Base-by-base conservation (phyloP, 1,140 invertebrate species). In the Pomacea maculata region DNA sequence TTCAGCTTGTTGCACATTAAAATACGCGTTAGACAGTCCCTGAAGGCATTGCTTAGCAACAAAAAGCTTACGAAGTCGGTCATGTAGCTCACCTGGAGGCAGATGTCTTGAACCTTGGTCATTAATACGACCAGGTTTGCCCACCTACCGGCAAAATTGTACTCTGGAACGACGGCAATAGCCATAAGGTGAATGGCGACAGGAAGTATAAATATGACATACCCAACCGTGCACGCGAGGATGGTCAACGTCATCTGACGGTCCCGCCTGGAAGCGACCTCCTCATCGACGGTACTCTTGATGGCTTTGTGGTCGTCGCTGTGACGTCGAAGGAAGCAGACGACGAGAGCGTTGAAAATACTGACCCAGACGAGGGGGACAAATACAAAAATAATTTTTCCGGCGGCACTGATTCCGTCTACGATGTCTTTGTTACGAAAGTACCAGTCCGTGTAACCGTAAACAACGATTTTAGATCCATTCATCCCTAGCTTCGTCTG, bases 241-340 rank as follows among this genome's bases (percentile, higher is more conserved):
- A 73, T 54, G 25, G 71, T 73, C 71, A 73, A 7, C 0, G 71
- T 34, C 71, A 73, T 45, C 71, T 73, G 71, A 45, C 71, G 25
- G 6, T 73, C 71, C 1, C 71, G 71, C 52, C 45, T 73, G 29
- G 25, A 21, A 21, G 34, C 34, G 9, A 29, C 71, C 25, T 34
- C 7, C 29, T 34, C 21, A 10, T 45, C 52, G 71, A 7, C 19
- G 34, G 71, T 73, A 5, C n/a, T 45, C 0, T 3, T 57, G 25
- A 73, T 34, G 29, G 10, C 29, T 11, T 52, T 25, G 9, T 12
- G 71, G 6, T 11, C 34, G 25, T 21, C 71, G 71, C 45, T 73
- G 71, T 73, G n/a, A 54, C 55, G n/a, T 15, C 71, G 71, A 0
- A 73, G 71, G 52, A 19, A 7, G 71, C 14, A 15, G 25, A 73